A percentile compares a stretch with the other conserved stretches of the same genome.
These are phyloP conservation scores for Myotis pilosus DNA, from an alignment of 2,797 vertebrate genomes.

Conservation along the genomic window DNA sequence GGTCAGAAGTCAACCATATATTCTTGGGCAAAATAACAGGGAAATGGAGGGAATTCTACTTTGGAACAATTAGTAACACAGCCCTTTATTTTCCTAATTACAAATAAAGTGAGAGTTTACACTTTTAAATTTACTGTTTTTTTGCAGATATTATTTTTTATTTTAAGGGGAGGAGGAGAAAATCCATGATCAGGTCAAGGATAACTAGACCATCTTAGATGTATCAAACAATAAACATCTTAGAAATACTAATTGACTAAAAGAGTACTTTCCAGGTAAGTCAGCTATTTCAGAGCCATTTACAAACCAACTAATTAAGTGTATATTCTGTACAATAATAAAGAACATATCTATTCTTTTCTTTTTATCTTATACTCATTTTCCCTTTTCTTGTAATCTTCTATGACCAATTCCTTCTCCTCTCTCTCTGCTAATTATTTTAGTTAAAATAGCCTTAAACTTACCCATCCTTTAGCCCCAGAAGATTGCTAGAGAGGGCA, in stretches of 20 bases:
- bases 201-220: background rate
- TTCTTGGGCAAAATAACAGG: background rate
- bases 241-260: background rate
- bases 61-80: background rate
- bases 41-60: background rate
- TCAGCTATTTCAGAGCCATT: background rate
- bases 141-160: background rate
- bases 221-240: background rate
- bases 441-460: background rate
- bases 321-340: background rate
- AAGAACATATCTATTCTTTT: background rate
- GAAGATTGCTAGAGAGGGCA: background rate
- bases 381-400: background rate
- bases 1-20: background rate
- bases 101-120: background rate
- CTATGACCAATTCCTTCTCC: background rate
- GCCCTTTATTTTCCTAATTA: background rate
- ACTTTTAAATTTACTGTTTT: slow-evolving; percentile 12
- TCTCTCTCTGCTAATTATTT: slow-evolving; percentile 19
- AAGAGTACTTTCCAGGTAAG: background rate
- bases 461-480: background rate
- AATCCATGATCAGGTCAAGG: background rate
- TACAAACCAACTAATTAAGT: background rate
- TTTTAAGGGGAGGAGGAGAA: background rate
- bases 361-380: background rate